Base-by-base conservation (phyloP, 1,140 invertebrate genomes). In the Leptinotarsa defecta region DNA sequence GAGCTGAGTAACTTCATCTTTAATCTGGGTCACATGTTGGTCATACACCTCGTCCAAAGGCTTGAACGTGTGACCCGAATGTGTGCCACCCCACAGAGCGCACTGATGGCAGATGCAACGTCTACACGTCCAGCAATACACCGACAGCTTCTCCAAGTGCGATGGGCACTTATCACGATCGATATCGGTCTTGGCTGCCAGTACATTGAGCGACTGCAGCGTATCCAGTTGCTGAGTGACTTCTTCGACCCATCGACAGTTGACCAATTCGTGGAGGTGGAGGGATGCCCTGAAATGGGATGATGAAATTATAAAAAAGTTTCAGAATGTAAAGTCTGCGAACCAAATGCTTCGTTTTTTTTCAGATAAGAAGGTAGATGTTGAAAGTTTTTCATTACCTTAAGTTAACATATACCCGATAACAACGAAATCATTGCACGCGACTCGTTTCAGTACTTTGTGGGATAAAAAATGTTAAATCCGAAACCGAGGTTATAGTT, bases 191-290 rank as follows among this genome's bases (percentile, higher is more conserved):
- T 86, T 86, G 71, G 86, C 87, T 69, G 87, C 88, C 74, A 88
- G 85, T 75, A 86, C 77, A 64, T 85, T 91, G 81, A 88, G 90
- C 86, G 88, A 91, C 86, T 96, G 94, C 78, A 97, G 88, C 3
- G 92, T 93, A 84, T 97, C 95, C 57, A 97, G 89, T 85, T 96
- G 95, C 81, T 96, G 93, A 0, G 95, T 97, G 8, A 98, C 95
- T 86, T 98, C 96, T 85, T 96, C 94, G 2, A 95, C 95, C 96
- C 96, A 97, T 71, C 95, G 91, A 87, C 95, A 97, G 86, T 97
- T 97, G 6, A 97, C 95, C 69, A 98, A 86, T 86, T 98, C 96
- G 85, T 96, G 93, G 20, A 96, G 89, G 84, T 95, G 94, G n/a
- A 98, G 87, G n/a, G 94, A 91, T 6, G 95, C 94, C 71, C 96